Evolutionary conservation across 2,113 vertebrate species (phyloP).

Genomic region (Otocyon megalotis): DNA sequence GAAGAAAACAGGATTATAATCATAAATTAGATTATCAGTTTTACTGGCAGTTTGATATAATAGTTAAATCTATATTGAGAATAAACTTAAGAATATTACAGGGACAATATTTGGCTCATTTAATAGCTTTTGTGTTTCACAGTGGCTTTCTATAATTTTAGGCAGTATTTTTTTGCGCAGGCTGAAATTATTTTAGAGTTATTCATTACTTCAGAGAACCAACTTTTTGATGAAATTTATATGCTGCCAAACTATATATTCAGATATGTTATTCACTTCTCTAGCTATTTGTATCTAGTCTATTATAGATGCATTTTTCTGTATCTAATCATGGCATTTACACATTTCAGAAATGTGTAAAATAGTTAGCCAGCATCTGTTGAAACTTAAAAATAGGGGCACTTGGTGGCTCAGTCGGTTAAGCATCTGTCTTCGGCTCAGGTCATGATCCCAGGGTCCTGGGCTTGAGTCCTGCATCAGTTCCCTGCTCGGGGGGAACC

Average conservation of each 20-base stretch:
- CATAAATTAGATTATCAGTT: not conserved
- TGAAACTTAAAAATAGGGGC: not conserved
- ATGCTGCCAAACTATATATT: not conserved
- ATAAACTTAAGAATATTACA: not conserved
- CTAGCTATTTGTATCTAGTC: not conserved
- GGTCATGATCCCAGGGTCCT: no score
- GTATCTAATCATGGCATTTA: slow-evolving; percentile 16
- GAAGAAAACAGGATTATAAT: slow-evolving; percentile 33
- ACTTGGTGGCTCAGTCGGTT: no score
- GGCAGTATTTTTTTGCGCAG: not conserved
- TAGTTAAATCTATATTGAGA: slow-evolving; percentile 21
- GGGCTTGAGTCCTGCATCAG: no score
- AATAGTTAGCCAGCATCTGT: not conserved
- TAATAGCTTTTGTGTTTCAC: not conserved
- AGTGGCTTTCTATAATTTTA: slow-evolving; percentile 8
- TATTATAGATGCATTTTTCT: slow-evolving; percentile 2
- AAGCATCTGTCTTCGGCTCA: no score
- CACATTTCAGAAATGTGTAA: not conserved
- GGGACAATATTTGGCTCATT: not conserved
- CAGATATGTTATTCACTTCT: not conserved
- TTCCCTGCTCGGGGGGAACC: no score
- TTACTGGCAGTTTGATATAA: slow-evolving; percentile 5
- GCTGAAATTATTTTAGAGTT: slow-evolving; percentile 34
- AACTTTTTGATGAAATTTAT: slow-evolving; percentile 8
- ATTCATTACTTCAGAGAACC: slow-evolving; percentile 32